Evolutionary conservation across 2,888 invertebrate genomes (phyloP).

Genomic region (Tiliacea citrago): DNA sequence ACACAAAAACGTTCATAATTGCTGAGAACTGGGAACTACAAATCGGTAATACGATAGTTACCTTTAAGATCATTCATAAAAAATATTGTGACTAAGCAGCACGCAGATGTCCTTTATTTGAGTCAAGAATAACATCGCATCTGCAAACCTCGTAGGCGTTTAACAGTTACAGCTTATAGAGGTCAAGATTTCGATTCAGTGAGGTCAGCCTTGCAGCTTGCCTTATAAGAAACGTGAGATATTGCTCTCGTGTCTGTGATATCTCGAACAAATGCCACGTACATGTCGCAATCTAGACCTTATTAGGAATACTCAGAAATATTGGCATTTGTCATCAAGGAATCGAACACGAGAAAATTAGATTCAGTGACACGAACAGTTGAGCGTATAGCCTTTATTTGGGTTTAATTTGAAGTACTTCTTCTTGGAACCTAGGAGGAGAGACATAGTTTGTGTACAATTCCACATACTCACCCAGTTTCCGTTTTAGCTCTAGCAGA

Average conservation of each 20-base stretch:
- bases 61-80: neutral
- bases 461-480: neutral
- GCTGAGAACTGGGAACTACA: neutral
- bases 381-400: neutral
- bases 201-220: slow-evolving; percentile 43
- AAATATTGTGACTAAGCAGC: neutral
- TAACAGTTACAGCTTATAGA: slow-evolving; percentile 42
- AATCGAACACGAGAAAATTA: slow-evolving; percentile 9
- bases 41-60: neutral
- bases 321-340: slow-evolving; percentile 3
- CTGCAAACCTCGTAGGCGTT: slow-evolving; percentile 45
- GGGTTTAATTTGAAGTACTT: neutral
- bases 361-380: neutral
- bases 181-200: slow-evolving; percentile 48
- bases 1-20: neutral
- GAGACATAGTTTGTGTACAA: neutral
- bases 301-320: slow-evolving; percentile 22
- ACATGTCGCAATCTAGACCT: slow-evolving; percentile 35
- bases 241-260: slow-evolving; percentile 26
- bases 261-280: slow-evolving; percentile 38
- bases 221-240: slow-evolving; percentile 48
- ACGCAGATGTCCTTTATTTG: neutral
- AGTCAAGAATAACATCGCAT: slow-evolving; percentile 25
- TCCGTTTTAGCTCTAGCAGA: neutral
- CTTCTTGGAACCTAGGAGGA: neutral